phyloP scores from a whole-genome alignment of 2,113 vertebrate genomes.

The Heliornis fulica region DNA sequence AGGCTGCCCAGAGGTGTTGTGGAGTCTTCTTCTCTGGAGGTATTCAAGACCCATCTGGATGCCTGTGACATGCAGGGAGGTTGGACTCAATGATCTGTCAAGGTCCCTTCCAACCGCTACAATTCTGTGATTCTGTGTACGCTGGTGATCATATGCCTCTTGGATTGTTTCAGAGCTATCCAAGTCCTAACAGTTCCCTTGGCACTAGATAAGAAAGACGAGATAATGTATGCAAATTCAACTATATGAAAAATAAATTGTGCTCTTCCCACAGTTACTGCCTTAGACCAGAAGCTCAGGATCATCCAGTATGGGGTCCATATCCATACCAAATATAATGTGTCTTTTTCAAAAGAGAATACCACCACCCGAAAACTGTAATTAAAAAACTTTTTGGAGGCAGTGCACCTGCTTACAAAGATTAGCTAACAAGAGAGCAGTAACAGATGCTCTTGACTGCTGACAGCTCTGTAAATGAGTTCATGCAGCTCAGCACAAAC shows the following conservation, averaged over 20 bases:
- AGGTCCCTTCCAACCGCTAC: too few species aligned
- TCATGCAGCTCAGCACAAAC: not conserved
- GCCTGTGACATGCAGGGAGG: too few species aligned
- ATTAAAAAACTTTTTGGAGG: not conserved
- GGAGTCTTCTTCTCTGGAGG: too few species aligned
- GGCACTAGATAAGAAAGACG: not conserved
- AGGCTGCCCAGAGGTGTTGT: too few species aligned
- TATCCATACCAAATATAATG: accelerated
- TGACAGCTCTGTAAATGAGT: not conserved
- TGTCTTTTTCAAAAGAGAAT: not conserved
- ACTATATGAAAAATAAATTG: not conserved
- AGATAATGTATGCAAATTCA: not conserved
- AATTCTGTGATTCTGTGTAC: too few species aligned
- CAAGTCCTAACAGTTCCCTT: not conserved
- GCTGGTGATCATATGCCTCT: not conserved
- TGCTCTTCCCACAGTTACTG: not conserved
- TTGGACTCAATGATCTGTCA: too few species aligned
- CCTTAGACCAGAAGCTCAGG: not conserved
- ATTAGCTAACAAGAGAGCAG: not conserved
- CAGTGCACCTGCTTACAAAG: not conserved
- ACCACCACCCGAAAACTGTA: not conserved
- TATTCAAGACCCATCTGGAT: too few species aligned
- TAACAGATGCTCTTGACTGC: not conserved
- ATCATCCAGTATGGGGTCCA: not conserved
- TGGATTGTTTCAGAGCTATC: not conserved